Evolutionary conservation across 2,888 invertebrate species (phyloP).

Genomic region (Drosophila anceps): DNA sequence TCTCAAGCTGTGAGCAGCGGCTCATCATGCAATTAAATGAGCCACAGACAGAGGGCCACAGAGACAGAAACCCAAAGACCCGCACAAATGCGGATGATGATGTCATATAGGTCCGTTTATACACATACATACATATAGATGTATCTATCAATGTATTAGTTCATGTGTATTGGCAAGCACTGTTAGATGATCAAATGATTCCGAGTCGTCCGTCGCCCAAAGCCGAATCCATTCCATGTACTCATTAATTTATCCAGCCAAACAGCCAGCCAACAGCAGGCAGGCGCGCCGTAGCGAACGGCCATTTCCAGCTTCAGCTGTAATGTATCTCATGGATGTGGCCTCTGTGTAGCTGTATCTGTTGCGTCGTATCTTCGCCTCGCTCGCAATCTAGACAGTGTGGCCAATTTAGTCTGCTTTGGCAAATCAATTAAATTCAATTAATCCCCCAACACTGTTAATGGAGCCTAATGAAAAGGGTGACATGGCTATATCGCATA

Average conservation of each 20-base stretch:
- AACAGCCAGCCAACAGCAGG: slow-evolving; percentile 45
- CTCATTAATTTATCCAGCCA: slow-evolving; percentile 74
- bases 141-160: slow-evolving; percentile 4
- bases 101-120: slow-evolving; percentile 61
- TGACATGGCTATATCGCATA: slow-evolving; percentile 80
- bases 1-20: slow-evolving; percentile 57
- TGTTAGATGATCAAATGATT: slow-evolving; percentile 72
- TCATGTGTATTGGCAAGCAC: slow-evolving; percentile 64
- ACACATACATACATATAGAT: not conserved
- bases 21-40: slow-evolving; percentile 74
- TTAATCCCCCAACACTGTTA: slow-evolving; percentile 85
- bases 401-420: slow-evolving; percentile 86
- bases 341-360: slow-evolving; percentile 29
- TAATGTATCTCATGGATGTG: slow-evolving; percentile 57
- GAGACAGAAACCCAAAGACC: slow-evolving; percentile 39
- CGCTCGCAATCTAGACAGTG: slow-evolving; percentile 83
- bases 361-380: slow-evolving; percentile 56
- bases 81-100: slow-evolving; percentile 70
- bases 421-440: slow-evolving; percentile 86
- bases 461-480: slow-evolving; percentile 85
- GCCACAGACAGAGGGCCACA: slow-evolving; percentile 1
- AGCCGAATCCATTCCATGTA: slow-evolving; percentile 76
- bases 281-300: slow-evolving; percentile 14
- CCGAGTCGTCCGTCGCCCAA: slow-evolving; percentile 52
- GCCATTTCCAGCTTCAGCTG: slow-evolving; percentile 34